These are phyloP conservation scores for Micromys minutus DNA, from an alignment of 2,113 vertebrate genomes.

Conservation along the genomic window DNA sequence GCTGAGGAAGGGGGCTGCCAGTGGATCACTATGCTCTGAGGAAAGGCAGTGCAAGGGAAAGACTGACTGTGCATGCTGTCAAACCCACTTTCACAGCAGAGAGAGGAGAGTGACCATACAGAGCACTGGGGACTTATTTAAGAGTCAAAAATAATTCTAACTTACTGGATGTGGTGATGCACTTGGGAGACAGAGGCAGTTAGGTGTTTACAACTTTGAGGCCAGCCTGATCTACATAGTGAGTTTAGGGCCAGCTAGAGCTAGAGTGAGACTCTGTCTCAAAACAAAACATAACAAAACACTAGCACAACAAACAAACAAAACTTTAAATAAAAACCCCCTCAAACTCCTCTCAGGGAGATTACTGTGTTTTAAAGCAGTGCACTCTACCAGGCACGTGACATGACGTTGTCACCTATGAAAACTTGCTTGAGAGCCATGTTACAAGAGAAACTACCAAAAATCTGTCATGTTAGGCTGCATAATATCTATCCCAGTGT, in stretches of 20 bases:
- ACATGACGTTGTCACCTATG: not conserved
- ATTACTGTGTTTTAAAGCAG: not conserved
- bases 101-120: not conserved
- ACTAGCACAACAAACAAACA: not conserved
- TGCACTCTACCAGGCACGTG: not conserved
- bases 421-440: not conserved
- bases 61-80: not conserved
- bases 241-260: not conserved
- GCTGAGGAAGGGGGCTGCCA: slow-evolving; percentile 94
- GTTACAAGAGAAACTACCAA: not conserved
- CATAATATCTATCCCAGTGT: not conserved
- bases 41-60: not conserved
- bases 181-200: not conserved
- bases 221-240: not conserved
- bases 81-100: not conserved
- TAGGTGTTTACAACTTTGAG: not conserved
- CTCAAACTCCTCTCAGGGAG: not conserved
- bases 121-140: not conserved
- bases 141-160: slow-evolving; percentile 17
- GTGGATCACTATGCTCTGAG: slow-evolving; percentile 93
- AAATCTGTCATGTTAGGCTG: not conserved
- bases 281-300: not conserved
- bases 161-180: not conserved
- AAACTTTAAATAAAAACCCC: slow-evolving; percentile 20
- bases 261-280: not conserved